Conservation (phyloP, 37 sponge, comb jelly and placozoan species). For the Oscarella lobularis region DNA sequence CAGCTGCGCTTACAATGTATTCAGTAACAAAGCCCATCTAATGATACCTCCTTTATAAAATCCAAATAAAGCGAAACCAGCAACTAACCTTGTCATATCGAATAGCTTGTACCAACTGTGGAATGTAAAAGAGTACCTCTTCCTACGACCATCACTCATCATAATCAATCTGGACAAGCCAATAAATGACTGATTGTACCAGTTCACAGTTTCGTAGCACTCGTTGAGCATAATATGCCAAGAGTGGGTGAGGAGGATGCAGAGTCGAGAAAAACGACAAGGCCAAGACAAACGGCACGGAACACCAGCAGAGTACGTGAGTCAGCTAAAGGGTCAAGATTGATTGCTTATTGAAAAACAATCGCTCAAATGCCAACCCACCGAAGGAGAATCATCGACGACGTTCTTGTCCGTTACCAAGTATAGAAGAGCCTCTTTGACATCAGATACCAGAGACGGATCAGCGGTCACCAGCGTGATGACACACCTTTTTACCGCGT, state of each 20-base stretch:
- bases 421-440: background rate
- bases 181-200: no score
- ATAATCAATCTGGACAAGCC: no score
- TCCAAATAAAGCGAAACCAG: background rate
- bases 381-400: background rate
- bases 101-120: conserved; percentile 88
- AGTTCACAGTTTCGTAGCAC: background rate
- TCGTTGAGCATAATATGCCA: conserved; percentile 29
- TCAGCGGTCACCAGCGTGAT: background rate
- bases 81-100: conserved; percentile 60
- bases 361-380: background rate
- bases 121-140: conserved; percentile 71
- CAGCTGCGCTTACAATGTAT: conserved; percentile 59
- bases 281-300: conserved; percentile 40
- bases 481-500: background rate
- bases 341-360: background rate
- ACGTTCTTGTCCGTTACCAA: background rate
- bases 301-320: conserved; percentile 67
- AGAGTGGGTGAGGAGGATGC: conserved; percentile 53
- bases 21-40: conserved; percentile 59
- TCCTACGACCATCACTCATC: conserved; percentile 31
- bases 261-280: conserved; percentile 53
- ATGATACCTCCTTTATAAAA: background rate
- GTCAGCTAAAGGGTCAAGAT: conserved; percentile 22
- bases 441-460: background rate